phyloP scores from a whole-genome alignment of 2,888 invertebrate genomes.

The Heteropelma amictum region DNA sequence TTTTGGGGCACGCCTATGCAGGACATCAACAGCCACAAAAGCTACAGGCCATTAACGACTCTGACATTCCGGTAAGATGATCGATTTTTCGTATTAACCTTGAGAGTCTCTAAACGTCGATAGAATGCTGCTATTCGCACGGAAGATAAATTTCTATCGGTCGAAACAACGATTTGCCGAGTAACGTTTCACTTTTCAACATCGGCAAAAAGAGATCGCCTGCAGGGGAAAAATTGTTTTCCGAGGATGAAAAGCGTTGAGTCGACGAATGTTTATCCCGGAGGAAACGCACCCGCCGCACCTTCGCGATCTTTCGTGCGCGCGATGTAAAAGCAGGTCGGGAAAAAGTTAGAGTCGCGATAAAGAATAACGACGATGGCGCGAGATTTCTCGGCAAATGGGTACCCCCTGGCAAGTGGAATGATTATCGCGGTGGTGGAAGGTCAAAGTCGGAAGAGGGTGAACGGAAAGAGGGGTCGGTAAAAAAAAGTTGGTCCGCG shows the following conservation, averaged over 20 bases:
- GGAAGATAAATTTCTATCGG: too few species aligned
- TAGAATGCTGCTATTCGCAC: too few species aligned
- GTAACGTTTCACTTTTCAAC: too few species aligned
- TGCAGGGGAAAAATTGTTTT: too few species aligned
- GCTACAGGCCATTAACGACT: constrained; percentile 90
- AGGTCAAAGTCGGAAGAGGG: background rate
- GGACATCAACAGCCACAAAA: constrained; percentile 90
- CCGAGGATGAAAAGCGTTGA: background rate
- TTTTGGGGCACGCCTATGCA: constrained; percentile 95
- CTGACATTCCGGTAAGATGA: constrained; percentile 88
- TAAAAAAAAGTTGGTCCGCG: background rate
- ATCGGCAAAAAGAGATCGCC: too few species aligned
- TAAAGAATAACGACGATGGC: too few species aligned
- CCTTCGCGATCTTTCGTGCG: background rate
- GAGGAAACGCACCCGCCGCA: constrained; percentile 2
- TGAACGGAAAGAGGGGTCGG: background rate
- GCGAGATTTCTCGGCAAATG: too few species aligned
- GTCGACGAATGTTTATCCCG: constrained; percentile 1
- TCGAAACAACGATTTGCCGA: too few species aligned
- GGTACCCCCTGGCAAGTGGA: too few species aligned
- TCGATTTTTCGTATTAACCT: background rate
- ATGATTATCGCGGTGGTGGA: background rate
- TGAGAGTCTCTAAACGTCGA: background rate
- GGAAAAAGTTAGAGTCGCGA: constrained; percentile 2
- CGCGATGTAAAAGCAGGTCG: constrained; percentile 32